Evolutionary conservation across 2,888 invertebrate species (phyloP).

Genomic region (Danaus chrysippus): DNA sequence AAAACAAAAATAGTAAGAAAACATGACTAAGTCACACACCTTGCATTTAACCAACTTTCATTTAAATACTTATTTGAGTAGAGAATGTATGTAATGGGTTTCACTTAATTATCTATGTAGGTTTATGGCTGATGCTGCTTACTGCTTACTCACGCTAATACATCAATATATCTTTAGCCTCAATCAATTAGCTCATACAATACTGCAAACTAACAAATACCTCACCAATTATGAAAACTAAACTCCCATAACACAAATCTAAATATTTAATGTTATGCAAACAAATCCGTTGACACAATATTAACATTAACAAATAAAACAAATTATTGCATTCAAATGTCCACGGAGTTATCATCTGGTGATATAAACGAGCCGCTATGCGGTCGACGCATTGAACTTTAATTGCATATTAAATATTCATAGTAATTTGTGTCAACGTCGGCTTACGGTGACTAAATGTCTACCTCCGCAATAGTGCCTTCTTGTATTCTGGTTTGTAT

Average conservation of each 20-base stretch:
- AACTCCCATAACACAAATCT: too few species aligned
- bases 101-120: conserved; percentile 10
- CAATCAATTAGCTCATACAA: neutral
- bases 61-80: conserved; percentile 6
- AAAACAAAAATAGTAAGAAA: neutral
- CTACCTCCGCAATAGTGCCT: conserved; percentile 26
- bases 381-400: conserved; percentile 16
- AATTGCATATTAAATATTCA: conserved; percentile 31
- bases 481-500: conserved; percentile 20
- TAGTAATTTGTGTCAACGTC: conserved; percentile 34
- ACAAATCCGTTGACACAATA: neutral
- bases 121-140: conserved; percentile 4
- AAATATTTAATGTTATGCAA: too few species aligned
- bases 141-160: conserved; percentile 10
- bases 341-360: neutral
- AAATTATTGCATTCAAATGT: conserved; percentile 1
- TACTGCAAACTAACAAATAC: neutral
- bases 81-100: neutral
- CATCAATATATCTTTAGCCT: neutral
- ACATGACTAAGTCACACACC: neutral
- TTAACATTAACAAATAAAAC: neutral
- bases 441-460: conserved; percentile 36
- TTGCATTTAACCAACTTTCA: neutral
- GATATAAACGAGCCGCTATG: conserved; percentile 24
- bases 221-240: neutral